These are phyloP conservation scores for Wasmannia auropunctata DNA, from an alignment of 1,140 invertebrate genomes.

Conservation along the genomic window DNA sequence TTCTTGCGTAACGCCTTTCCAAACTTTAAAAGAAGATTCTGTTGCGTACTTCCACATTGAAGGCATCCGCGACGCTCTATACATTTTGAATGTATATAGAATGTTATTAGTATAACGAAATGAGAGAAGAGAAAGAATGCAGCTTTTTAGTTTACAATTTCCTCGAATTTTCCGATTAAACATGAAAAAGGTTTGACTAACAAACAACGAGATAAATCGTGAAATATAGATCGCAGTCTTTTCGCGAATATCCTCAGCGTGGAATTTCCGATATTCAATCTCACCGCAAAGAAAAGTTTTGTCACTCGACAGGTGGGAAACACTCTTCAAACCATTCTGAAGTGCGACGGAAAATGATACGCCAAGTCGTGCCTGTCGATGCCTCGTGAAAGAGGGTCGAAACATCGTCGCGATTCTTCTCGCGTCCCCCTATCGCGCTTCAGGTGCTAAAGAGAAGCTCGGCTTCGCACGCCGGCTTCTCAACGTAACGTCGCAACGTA, in stretches of 20 bases:
- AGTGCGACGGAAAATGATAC: slow-evolving; percentile 63
- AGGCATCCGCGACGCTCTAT: neutral
- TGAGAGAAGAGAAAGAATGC: neutral
- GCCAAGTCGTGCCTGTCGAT: slow-evolving; percentile 22
- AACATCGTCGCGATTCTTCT: slow-evolving; percentile 35
- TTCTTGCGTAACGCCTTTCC: neutral
- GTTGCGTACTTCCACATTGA: neutral
- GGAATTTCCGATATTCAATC: neutral
- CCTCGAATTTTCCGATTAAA: neutral
- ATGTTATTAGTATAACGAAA: neutral
- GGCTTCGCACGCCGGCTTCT: slow-evolving; percentile 63
- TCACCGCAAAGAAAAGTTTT: slow-evolving; percentile 13
- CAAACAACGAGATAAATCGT: neutral
- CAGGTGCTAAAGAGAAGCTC: slow-evolving; percentile 58
- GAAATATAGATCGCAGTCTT: neutral
- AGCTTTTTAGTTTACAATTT: neutral
- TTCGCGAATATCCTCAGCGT: neutral
- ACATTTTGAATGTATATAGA: neutral
- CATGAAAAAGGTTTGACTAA: neutral
- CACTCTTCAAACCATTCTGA: slow-evolving; percentile 42
- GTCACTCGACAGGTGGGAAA: slow-evolving; percentile 36
- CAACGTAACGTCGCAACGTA: too few species aligned
- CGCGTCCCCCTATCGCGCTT: slow-evolving; percentile 32
- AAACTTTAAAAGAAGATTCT: slow-evolving; percentile 36
- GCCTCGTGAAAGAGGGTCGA: slow-evolving; percentile 47